Evolutionary conservation across 2,797 vertebrate genomes (phyloP), one percentile per base, ranked within the genome.

Genomic region (Syngnathus acus): DNA sequence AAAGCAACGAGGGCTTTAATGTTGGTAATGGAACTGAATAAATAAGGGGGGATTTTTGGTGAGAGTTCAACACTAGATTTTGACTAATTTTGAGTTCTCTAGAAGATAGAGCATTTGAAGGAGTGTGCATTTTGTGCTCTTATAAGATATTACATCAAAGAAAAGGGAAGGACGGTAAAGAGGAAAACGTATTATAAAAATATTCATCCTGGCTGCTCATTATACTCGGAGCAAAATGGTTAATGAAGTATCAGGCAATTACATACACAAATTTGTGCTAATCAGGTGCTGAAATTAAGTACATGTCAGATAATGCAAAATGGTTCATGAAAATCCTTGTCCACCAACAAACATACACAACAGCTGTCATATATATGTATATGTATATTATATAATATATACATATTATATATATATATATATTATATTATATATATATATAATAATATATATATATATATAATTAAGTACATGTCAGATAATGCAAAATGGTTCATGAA

Each of bases 1-100:
- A 86, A 76, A 87, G 84, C 54, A 89, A 82, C 67, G 91, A 95
- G 79, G 94, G 93, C 17, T 93, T 94, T 73, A 95, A 94, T 76
- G 69, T 96, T 85, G 77, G 89, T 78, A 80, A 87, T 32, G 90
- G 91, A 70, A 83, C 85, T 75, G 53, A 75, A 8, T 60, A 64
- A 26, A 66, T 21, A 42, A 10, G 5, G 17, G 17, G 37, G 9
- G n/a, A n/a, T n/a, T 17, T 38, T 42, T 40, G 6, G 10, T 61
- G 38, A 21, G 53, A 54, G 23, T 1, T 26, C 13, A 26, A 51
- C 19, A 51, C 19, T n/a, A 16, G 11, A 51, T 21, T 54, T 26
- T 26, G 11, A 54, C 23, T 6, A 13, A 23, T 54, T 54, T 54
- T n/a, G 4, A 26, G 11, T 13, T 6, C 19, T 54, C 21, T 26